Conservation (phyloP, 1,140 invertebrate species). For the Neuroterus valhalla region DNA sequence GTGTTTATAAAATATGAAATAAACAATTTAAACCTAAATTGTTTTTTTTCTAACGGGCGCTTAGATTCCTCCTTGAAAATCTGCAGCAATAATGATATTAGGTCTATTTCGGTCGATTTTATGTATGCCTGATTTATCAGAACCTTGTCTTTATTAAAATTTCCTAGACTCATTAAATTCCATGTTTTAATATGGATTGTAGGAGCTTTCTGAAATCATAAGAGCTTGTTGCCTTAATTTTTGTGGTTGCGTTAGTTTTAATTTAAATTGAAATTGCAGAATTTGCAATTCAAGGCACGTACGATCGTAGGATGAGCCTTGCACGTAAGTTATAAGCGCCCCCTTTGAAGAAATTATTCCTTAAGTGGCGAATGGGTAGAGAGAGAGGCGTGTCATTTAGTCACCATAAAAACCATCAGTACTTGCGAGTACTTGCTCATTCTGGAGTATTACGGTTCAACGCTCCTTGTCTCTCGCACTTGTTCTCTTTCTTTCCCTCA, state of each 20-base stretch:
- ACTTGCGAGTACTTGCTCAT: conserved; percentile 16
- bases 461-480: conserved; percentile 40
- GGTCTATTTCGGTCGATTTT: too few species aligned
- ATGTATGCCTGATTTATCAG: too few species aligned
- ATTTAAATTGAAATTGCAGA: neutral
- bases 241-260: neutral
- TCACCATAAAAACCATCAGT: conserved; percentile 12
- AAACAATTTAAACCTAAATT: too few species aligned
- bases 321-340: conserved; percentile 17
- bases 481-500: conserved; percentile 34
- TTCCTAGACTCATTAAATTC: too few species aligned
- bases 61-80: too few species aligned
- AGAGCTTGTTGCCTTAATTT: neutral
- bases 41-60: too few species aligned
- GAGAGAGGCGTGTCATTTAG: conserved; percentile 8
- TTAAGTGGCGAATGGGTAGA: conserved; percentile 7
- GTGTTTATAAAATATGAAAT: too few species aligned
- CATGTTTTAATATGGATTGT: too few species aligned
- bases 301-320: neutral
- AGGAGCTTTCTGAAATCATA: too few species aligned
- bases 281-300: neutral
- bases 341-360: conserved; percentile 23
- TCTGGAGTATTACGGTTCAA: conserved; percentile 45
- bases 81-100: too few species aligned
- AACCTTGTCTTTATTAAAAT: too few species aligned